phyloP scores from a whole-genome alignment of 2,797 vertebrate species.

The Eulemur rubriventer region DNA sequence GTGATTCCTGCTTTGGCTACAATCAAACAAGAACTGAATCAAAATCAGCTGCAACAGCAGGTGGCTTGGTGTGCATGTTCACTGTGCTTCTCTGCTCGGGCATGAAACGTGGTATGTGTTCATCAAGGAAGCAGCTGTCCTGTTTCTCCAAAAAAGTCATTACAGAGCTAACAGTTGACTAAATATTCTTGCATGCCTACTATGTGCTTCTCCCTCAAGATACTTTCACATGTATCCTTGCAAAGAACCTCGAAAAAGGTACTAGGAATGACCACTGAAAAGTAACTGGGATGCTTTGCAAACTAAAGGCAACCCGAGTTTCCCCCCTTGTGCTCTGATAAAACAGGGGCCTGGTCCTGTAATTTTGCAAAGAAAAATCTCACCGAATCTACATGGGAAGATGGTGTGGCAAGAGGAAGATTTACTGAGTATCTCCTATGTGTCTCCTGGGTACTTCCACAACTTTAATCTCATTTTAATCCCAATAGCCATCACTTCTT shows the following conservation, averaged over 20 bases:
- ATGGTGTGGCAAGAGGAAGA: not conserved
- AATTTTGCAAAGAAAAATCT: not conserved
- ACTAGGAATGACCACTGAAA: not conserved
- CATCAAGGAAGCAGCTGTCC: not conserved
- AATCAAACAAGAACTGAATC: not conserved
- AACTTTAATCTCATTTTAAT: slow-evolving; percentile 20
- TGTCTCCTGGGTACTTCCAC: not conserved
- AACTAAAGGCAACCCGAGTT: not conserved
- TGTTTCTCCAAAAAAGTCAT: not conserved
- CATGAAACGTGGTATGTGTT: not conserved
- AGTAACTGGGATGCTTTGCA: not conserved
- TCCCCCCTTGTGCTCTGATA: not conserved
- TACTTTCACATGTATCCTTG: not conserved
- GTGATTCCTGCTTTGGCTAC: not conserved
- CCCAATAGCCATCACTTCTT: not conserved
- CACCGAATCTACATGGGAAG: not conserved
- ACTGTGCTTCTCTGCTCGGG: not conserved
- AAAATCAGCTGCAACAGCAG: not conserved
- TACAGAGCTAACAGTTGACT: not conserved
- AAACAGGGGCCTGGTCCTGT: not conserved
- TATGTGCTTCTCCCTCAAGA: not conserved
- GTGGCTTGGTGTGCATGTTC: not conserved
- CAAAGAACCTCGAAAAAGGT: not conserved
- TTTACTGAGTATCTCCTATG: not conserved
- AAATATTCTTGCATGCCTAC: not conserved